Percentiles rank a stretch among this genome's conserved stretches.
phyloP scores from a whole-genome alignment of 2,113 vertebrate species.

The Saccopteryx bilineata region DNA sequence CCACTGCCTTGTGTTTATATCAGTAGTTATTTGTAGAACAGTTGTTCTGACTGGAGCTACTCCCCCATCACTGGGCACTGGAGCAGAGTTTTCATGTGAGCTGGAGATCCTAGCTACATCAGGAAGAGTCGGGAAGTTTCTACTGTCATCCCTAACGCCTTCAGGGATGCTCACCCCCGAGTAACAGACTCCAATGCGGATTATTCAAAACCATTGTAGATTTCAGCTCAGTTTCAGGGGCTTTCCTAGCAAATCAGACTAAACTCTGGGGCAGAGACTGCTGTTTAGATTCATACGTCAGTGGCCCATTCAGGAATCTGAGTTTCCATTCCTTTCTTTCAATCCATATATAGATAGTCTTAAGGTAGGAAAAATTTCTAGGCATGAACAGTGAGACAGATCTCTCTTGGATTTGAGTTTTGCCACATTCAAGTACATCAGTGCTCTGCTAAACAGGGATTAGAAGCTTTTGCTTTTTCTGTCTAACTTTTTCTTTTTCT shows the following conservation, averaged over 20 bases:
- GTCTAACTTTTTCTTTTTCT: background rate
- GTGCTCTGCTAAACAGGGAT: background rate
- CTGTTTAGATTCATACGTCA: background rate
- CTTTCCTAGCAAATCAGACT: background rate
- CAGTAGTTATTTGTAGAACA: background rate
- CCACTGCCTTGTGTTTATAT: background rate
- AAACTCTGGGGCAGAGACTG: background rate
- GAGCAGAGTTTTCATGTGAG: background rate
- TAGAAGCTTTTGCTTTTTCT: slow-evolving; percentile 25
- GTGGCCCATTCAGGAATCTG: background rate
- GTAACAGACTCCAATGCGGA: background rate
- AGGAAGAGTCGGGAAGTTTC: background rate
- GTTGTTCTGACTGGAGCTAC: background rate
- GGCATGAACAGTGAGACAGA: background rate
- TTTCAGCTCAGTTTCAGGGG: background rate
- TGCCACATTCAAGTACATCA: slow-evolving; percentile 16
- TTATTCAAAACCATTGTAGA: background rate
- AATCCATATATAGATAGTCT: background rate
- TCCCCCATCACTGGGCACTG: background rate
- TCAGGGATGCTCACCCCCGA: background rate
- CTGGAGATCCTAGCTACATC: background rate
- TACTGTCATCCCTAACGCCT: background rate
- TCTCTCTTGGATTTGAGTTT: background rate
- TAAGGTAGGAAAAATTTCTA: background rate
- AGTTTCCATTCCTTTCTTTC: background rate